Conservation (phyloP, 2,888 invertebrate species). For the Thysanoteuthis rhombus region DNA sequence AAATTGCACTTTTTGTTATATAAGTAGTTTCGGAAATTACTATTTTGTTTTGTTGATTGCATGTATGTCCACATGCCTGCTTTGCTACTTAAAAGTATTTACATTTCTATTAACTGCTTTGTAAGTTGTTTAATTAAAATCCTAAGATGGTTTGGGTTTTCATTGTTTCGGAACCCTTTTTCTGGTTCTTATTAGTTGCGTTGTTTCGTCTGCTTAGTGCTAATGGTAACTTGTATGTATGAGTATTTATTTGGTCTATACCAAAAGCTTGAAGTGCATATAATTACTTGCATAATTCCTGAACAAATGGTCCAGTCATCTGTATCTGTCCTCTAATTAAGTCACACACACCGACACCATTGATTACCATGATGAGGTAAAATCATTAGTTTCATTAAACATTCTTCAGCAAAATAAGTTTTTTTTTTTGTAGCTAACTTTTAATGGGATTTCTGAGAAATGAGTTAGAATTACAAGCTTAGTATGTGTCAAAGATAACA, state of each 20-base stretch:
- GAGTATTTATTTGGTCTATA: background rate
- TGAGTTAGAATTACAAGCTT: too few species aligned
- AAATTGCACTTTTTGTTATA: too few species aligned
- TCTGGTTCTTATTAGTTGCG: background rate
- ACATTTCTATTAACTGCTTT: too few species aligned
- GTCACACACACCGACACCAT: background rate
- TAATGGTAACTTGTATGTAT: background rate
- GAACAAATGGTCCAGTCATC: background rate
- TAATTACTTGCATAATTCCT: background rate
- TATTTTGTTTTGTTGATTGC: too few species aligned
- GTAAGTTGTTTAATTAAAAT: background rate
- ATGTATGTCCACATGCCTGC: too few species aligned
- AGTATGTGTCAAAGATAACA: too few species aligned
- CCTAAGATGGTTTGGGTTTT: too few species aligned
- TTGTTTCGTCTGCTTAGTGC: background rate
- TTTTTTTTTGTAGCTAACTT: background rate
- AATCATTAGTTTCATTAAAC: background rate
- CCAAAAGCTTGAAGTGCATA: background rate
- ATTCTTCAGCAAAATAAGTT: too few species aligned
- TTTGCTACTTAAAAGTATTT: too few species aligned
- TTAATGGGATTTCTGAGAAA: background rate
- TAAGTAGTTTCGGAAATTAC: too few species aligned
- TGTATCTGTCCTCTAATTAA: background rate
- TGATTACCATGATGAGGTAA: background rate
- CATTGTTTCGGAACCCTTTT: background rate